Percentiles rank a stretch among this genome's conserved stretches.
phyloP scores from a whole-genome alignment of 2,113 vertebrate species.

The Pelobates fuscus region DNA sequence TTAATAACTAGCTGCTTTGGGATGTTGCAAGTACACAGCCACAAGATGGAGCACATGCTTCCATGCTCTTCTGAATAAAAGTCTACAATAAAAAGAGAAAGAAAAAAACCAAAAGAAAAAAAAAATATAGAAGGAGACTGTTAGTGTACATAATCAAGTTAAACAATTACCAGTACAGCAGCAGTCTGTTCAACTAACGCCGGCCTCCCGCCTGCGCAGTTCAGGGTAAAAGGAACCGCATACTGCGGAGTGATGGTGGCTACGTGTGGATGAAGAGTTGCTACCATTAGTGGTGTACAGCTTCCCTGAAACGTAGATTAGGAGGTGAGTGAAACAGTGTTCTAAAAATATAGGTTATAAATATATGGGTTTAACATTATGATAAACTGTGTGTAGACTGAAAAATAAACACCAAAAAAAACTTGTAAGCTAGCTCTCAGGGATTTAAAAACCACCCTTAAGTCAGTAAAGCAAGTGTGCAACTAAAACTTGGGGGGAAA shows the following conservation, averaged over 20 bases:
- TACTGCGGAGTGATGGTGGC: constrained; percentile 96
- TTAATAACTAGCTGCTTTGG: constrained; percentile 57
- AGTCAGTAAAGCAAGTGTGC: too few species aligned
- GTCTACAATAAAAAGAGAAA: constrained; percentile 55
- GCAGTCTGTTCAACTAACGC: constrained; percentile 98
- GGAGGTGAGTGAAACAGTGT: constrained; percentile 79
- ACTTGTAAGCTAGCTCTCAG: too few species aligned
- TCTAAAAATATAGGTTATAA: constrained; percentile 64
- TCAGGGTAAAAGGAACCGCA: constrained; percentile 93
- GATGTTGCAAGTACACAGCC: constrained; percentile 78
- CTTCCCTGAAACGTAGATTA: constrained; percentile 92
- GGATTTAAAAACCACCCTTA: too few species aligned
- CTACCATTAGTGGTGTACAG: constrained; percentile 99
- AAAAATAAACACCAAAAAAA: too few species aligned
- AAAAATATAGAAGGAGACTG: constrained; percentile 57
- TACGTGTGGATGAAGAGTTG: constrained; percentile 97
- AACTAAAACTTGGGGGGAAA: too few species aligned
- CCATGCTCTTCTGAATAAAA: constrained; percentile 77
- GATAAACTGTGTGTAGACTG: constrained; percentile 31
- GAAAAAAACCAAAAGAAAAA: constrained; percentile 55
- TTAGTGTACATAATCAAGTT: constrained; percentile 78
- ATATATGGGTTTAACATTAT: constrained; percentile 59
- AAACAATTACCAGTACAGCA: constrained; percentile 97
- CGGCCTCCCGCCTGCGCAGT: constrained; percentile 91
- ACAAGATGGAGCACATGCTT: constrained; percentile 79